Evolutionary conservation across 2,113 vertebrate species (phyloP).

Genomic region (Apodemus sylvaticus): DNA sequence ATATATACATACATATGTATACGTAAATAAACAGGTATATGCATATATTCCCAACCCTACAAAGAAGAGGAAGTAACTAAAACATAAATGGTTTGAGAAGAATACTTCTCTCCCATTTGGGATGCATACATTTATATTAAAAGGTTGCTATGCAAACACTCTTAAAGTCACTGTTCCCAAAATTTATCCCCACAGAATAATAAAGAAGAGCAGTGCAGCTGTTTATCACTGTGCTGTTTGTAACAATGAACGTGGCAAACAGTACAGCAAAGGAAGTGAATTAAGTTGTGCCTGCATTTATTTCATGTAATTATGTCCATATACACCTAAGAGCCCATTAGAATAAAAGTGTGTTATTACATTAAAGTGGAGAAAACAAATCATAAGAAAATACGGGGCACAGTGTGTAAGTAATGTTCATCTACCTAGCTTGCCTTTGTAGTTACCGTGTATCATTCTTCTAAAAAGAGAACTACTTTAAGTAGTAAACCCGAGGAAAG

Average conservation of each 20-base stretch:
- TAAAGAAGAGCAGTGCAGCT: background rate
- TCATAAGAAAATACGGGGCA: background rate
- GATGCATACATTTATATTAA: background rate
- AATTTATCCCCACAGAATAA: background rate
- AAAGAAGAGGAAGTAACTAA: background rate
- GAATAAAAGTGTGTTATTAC: background rate
- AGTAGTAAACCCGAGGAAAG: background rate
- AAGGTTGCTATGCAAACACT: background rate
- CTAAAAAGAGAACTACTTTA: background rate
- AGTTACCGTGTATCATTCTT: background rate
- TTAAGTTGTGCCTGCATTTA: background rate
- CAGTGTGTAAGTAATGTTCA: background rate
- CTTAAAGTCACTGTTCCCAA: background rate
- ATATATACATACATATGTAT: background rate
- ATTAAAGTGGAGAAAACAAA: slow-evolving; percentile 11
- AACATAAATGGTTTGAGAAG: background rate
- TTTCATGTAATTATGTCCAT: background rate
- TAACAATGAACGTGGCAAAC: background rate
- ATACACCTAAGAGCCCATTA: background rate
- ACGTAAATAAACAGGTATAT: background rate
- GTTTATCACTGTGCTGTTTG: background rate
- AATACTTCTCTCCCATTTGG: background rate
- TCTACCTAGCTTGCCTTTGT: slow-evolving; percentile 9
- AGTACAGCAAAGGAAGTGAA: background rate
- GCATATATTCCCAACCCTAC: background rate